Evolutionary conservation across 2,888 invertebrate genomes (phyloP).

Genomic region (Leucophenga maculata): DNA sequence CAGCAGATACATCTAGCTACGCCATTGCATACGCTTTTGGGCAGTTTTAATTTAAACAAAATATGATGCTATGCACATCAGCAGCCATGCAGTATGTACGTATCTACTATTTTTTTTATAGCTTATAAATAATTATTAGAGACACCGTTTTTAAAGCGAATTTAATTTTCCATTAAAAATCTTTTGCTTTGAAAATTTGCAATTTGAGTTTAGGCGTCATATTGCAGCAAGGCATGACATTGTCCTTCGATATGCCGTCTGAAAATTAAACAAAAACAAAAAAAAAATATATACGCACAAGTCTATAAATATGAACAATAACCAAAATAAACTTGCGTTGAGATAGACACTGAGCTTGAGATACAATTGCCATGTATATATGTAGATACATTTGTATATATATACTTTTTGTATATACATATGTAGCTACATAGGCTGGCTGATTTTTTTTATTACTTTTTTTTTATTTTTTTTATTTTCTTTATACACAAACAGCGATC

Average conservation of each 20-base stretch:
- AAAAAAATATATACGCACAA: conserved; percentile 4
- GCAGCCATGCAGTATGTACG: conserved; percentile 71
- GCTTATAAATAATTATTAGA: background rate
- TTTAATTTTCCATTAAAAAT: background rate
- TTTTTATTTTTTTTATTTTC: background rate
- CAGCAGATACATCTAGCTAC: conserved; percentile 34
- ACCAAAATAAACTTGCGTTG: conserved; percentile 18
- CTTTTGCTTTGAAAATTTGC: background rate
- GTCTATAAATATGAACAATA: conserved; percentile 17
- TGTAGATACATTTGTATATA: background rate
- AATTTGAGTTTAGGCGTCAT: background rate
- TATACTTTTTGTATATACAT: background rate
- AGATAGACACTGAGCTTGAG: no score
- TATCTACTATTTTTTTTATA: conserved; percentile 44
- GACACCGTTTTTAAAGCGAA: background rate
- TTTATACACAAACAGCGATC: background rate
- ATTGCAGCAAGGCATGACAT: background rate
- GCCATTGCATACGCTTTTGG: conserved; percentile 53
- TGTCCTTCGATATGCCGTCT: conserved; percentile 2
- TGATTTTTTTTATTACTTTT: no score
- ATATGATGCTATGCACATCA: conserved; percentile 72
- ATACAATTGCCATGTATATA: background rate
- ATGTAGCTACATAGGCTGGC: no score
- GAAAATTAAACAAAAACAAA: conserved; percentile 26
- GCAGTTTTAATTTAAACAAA: conserved; percentile 63